Evolutionary conservation across 2,797 vertebrate genomes (phyloP), one percentile per base, ranked within the genome.

Genomic region (Cichlasoma orientale): DNA sequence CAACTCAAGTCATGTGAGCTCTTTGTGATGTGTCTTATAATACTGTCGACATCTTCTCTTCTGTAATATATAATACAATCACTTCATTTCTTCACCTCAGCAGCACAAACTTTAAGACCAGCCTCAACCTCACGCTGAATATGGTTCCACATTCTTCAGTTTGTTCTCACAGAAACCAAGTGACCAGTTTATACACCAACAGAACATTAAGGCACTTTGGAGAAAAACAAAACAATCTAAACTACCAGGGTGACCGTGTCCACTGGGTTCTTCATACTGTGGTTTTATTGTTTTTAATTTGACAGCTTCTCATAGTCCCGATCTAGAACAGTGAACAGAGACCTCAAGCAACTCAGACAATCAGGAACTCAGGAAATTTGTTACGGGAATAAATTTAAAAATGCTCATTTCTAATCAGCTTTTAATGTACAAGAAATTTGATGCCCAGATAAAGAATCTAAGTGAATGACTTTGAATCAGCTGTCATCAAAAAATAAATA

Each of bases 161-260:
- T 21, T 31, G 14, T 36, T 61, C 52, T 54, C 70, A 5, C 25
- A 33, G 69, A 69, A 63, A 56, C 29, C 63, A 44, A 3, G 14
- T 21, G 59, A 38, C 70, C 41, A 0, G 38, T 52, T 59, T 8
- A 3, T 1, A 50, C 77, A 33, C 33, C 31, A 85, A 79, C 79
- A 77, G 21, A 80, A 84, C 81, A 47, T 72, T 84, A 91, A 91
- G 88, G 90, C 90, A 91, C 90, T 90, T 88, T 86, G 85, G 85
- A 90, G 76, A 33, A 74, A 77, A 59, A 5, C 56, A 4, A 66
- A 74, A 80, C 16, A 3, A 59, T 53, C 50, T 25, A n/a, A 77
- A 79, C 63, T 1, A 23, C 29, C 53, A 21, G 56, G 16, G 36
- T 6, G 41, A 78, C 57, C 16, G 29, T 57, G 72, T 82, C 72